phyloP scores from a whole-genome alignment of 2,888 invertebrate genomes.

The Labia minor region DNA sequence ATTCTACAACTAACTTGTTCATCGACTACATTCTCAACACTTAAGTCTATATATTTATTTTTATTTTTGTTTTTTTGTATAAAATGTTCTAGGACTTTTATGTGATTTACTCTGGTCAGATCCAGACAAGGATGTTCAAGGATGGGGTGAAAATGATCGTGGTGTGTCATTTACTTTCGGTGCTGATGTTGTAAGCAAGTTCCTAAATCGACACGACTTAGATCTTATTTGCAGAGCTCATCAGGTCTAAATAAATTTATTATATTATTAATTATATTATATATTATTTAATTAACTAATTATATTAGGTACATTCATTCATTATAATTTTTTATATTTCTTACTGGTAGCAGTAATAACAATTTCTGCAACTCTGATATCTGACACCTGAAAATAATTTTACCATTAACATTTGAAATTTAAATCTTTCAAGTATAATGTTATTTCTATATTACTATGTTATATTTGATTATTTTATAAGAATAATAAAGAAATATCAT shows the following conservation, averaged over 20 bases:
- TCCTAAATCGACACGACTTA: conserved; percentile 90
- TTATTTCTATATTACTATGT: too few relatives aligned
- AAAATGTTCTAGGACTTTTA: conserved; percentile 55
- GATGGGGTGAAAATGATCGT: conserved; percentile 96
- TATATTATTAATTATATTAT: background rate
- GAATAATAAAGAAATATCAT: too few relatives aligned
- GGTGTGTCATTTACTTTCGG: conserved; percentile 98
- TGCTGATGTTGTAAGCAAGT: conserved; percentile 92
- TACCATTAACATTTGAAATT: too few relatives aligned
- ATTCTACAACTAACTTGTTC: too few relatives aligned
- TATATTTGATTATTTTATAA: too few relatives aligned
- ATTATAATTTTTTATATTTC: background rate
- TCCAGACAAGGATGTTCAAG: conserved; percentile 87
- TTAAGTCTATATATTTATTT: too few relatives aligned
- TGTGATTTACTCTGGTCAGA: conserved; percentile 98
- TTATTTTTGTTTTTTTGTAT: too few relatives aligned
- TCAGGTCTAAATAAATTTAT: conserved; percentile 49
- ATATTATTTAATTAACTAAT: background rate
- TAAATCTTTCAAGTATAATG: too few relatives aligned
- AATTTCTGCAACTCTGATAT: too few relatives aligned
- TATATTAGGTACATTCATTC: background rate
- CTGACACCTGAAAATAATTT: too few relatives aligned
- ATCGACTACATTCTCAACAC: too few relatives aligned
- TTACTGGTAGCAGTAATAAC: background rate
- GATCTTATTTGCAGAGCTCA: conserved; percentile 97